Percentiles rank a stretch among this genome's conserved stretches.
Conservation (phyloP, 2,113 vertebrate genomes). For the Chionis minor region DNA sequence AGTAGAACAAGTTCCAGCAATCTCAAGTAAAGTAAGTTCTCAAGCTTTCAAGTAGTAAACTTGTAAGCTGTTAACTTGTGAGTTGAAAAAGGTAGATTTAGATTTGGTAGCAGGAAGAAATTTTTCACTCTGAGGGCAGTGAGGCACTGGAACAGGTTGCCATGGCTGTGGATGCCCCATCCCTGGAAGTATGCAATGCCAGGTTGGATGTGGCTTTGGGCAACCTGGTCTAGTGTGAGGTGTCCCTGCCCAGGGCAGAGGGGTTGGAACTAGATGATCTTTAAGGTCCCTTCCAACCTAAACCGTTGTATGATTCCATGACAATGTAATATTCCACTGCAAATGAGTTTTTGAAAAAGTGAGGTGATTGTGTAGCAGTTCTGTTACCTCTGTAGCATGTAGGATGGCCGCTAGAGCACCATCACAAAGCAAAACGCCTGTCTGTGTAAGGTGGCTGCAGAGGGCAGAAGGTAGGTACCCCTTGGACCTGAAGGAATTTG, state of each 20-base stretch:
- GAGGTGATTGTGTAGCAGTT: background rate
- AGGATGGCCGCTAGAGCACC: background rate
- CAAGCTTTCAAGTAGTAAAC: background rate
- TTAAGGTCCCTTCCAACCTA: background rate
- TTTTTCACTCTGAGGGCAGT: background rate
- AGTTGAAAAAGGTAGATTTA: background rate
- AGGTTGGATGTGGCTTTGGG: background rate
- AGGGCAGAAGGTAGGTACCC: rapidly evolving
- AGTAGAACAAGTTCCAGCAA: background rate
- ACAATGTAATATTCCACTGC: background rate
- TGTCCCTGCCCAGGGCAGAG: background rate
- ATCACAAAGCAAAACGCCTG: background rate
- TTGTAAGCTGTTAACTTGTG: background rate
- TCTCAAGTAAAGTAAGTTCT: background rate
- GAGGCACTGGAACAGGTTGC: background rate
- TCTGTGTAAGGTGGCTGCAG: background rate
- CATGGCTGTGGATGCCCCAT: background rate
- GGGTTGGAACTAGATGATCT: background rate
- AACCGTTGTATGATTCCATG: background rate
- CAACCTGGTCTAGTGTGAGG: background rate
- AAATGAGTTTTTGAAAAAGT: background rate
- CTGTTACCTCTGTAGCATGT: background rate
- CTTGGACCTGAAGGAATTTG: background rate
- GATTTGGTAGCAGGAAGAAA: background rate
- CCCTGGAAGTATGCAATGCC: background rate